phyloP scores from a whole-genome alignment of 2,888 invertebrate genomes.

The Imbricaverruca yamaguchii region DNA sequence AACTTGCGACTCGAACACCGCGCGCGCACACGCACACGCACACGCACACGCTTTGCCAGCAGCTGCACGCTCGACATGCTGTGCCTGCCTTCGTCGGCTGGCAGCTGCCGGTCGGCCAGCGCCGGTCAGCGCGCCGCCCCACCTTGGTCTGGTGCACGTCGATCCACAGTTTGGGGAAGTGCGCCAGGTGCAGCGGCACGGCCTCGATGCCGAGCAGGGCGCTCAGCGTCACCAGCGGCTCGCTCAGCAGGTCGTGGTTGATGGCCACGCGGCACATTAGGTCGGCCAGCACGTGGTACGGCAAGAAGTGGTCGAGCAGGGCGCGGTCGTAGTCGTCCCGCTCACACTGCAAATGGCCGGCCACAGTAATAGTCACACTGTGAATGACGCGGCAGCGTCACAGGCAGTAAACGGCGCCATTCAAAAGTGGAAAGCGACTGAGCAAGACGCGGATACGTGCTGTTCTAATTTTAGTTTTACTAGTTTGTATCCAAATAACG shows the following conservation, averaged over 20 bases:
- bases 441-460: constrained; percentile 50
- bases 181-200: constrained; percentile 74
- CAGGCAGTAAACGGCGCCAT: too few species aligned
- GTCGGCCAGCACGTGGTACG: constrained; percentile 85
- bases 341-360: constrained; percentile 50
- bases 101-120: too few species aligned
- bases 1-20: too few species aligned
- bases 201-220: constrained; percentile 85
- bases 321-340: constrained; percentile 70
- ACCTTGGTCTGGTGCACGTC: constrained; percentile 73
- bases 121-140: background rate
- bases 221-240: constrained; percentile 74
- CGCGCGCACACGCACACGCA: too few species aligned
- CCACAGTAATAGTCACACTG: constrained; percentile 55
- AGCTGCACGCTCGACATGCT: too few species aligned
- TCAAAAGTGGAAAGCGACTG: constrained; percentile 53
- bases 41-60: too few species aligned
- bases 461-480: too few species aligned
- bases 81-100: too few species aligned
- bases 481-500: too few species aligned
- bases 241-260: constrained; percentile 75
- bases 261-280: constrained; percentile 78
- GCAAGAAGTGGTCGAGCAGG: constrained; percentile 67
- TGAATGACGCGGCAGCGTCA: constrained; percentile 33
- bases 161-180: constrained; percentile 86